These are phyloP conservation scores for Ornithorhynchus anatinus DNA, from an alignment of 2,113 vertebrate genomes.

Conservation along the genomic window DNA sequence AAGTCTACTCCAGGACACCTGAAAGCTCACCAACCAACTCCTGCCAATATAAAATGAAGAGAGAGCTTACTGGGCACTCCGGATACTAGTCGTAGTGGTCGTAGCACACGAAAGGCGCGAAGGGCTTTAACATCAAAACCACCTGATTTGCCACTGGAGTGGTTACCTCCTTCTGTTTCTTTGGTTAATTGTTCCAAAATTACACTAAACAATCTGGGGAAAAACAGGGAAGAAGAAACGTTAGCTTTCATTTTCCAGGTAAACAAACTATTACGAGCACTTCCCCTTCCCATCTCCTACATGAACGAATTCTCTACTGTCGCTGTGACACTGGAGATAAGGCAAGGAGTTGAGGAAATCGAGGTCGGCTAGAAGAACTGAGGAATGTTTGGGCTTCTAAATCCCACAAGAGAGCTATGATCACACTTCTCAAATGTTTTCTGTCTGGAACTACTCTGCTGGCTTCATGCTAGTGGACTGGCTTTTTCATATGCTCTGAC, in stretches of 20 bases:
- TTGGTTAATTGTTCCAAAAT: conserved; percentile 99
- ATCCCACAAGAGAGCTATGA: not conserved
- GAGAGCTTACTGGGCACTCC: conserved; percentile 96
- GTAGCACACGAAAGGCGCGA: conserved; percentile 96
- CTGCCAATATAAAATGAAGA: conserved; percentile 22
- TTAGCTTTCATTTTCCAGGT: conserved; percentile 37
- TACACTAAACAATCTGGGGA: conserved; percentile 96
- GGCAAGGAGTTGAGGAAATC: not conserved
- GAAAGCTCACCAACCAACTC: not conserved
- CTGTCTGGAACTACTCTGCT: not conserved
- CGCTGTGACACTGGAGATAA: conserved; percentile 4
- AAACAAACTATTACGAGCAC: conserved; percentile 19
- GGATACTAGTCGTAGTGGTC: conserved; percentile 98
- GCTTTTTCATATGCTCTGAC: too few species aligned
- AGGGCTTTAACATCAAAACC: conserved; percentile 99
- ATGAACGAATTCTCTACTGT: conserved; percentile 12
- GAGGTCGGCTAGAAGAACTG: too few species aligned
- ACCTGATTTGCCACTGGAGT: conserved; percentile 90
- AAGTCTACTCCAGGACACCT: not conserved
- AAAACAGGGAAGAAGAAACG: conserved; percentile 40
- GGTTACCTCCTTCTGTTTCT: conserved; percentile 79
- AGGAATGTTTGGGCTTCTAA: too few species aligned
- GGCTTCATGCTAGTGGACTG: not conserved
- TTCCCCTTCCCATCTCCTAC: conserved; percentile 20
- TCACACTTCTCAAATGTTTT: not conserved